A percentile compares a stretch with the other conserved stretches of the same genome.
Conservation (phyloP, 2,113 vertebrate species). For the Crotophaga sulcirostris region DNA sequence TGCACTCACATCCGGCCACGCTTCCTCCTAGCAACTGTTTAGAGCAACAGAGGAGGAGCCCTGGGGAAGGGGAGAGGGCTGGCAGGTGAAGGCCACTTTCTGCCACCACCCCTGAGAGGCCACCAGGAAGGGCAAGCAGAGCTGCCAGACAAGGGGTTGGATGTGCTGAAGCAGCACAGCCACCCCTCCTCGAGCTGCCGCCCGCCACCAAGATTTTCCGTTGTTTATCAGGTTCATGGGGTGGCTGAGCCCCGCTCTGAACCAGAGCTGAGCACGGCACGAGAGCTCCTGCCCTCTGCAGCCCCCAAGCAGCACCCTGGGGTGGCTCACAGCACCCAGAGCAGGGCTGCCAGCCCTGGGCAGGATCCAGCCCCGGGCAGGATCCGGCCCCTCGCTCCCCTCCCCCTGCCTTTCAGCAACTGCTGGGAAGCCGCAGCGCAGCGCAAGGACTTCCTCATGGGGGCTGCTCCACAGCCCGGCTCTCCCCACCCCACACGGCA, state of each 20-base stretch:
- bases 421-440: neutral
- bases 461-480: neutral
- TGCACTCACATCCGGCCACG: neutral
- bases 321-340: neutral
- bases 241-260: neutral
- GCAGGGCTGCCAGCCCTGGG: rapidly evolving
- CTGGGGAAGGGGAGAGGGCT: neutral
- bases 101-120: rapidly evolving
- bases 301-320: neutral
- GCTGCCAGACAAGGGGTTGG: rapidly evolving
- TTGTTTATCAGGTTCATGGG: neutral
- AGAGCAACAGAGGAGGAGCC: neutral
- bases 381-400: rapidly evolving
- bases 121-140: rapidly evolving
- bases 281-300: rapidly evolving
- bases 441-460: neutral
- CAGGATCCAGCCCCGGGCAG: neutral
- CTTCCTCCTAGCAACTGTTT: slow-evolving; percentile 29
- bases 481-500: neutral
- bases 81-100: neutral
- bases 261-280: rapidly evolving
- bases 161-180: neutral
- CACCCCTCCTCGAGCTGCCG: rapidly evolving
- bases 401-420: neutral
- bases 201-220: neutral